phyloP scores from a whole-genome alignment of 2,888 invertebrate genomes.

The Drepana falcataria region DNA sequence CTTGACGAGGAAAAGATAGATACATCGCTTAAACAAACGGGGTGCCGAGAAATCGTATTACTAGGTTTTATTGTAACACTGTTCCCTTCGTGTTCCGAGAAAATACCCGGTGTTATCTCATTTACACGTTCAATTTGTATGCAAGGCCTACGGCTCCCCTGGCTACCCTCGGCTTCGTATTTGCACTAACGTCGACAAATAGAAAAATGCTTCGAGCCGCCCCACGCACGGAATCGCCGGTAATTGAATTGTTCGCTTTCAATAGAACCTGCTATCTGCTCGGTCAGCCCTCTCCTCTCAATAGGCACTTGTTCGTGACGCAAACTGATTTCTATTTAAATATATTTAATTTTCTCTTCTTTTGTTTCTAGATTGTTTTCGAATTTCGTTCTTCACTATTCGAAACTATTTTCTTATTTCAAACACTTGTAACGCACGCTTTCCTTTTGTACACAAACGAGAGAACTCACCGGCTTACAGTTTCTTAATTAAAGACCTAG shows the following conservation, averaged over 20 bases:
- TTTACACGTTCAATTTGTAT: conserved; percentile 72
- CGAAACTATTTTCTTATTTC: conserved; percentile 10
- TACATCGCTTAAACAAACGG: conserved; percentile 23
- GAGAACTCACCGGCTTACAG: conserved; percentile 19
- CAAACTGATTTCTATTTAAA: conserved; percentile 25
- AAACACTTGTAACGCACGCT: conserved; percentile 7
- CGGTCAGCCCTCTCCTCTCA: conserved; percentile 22
- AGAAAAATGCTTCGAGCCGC: conserved; percentile 18
- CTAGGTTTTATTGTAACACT: conserved; percentile 39
- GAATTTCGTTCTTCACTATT: conserved; percentile 4
- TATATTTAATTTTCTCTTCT: conserved; percentile 21
- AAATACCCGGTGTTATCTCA: conserved; percentile 54
- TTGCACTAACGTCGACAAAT: conserved; percentile 18
- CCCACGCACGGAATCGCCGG: conserved; percentile 20
- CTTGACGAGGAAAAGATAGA: neutral
- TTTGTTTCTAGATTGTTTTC: conserved; percentile 14
- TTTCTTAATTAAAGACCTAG: conserved; percentile 35
- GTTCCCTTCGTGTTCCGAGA: conserved; percentile 20
- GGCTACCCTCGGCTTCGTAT: conserved; percentile 31
- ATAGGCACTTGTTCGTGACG: conserved; percentile 22
- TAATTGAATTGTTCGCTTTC: conserved; percentile 37
- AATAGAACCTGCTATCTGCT: conserved; percentile 22
- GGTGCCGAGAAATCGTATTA: conserved; percentile 50
- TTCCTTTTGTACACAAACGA: conserved; percentile 14
- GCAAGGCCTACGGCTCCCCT: conserved; percentile 61